Percentiles rank a stretch among this genome's conserved stretches.
Conservation (phyloP, 2,797 vertebrate genomes). For the Dallia pectoralis region DNA sequence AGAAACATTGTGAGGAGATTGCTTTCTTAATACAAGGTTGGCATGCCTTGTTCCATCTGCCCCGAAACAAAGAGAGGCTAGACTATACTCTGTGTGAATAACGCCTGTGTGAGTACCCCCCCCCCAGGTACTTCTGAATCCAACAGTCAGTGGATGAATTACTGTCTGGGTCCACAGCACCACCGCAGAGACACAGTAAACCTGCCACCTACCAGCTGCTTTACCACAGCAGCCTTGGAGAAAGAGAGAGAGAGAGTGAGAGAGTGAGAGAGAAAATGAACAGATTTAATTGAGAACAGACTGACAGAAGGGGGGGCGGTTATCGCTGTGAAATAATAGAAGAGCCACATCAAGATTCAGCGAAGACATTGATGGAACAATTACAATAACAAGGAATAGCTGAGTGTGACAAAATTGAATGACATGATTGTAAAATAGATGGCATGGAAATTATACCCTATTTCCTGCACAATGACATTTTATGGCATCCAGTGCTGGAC, state of each 20-base stretch:
- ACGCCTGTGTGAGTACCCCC: no score
- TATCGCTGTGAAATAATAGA: background rate
- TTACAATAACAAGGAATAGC: background rate
- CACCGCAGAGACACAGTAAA: slow-evolving; percentile 21
- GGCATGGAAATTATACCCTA: background rate
- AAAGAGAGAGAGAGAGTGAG: slow-evolving; percentile 4
- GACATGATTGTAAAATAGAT: slow-evolving; percentile 3
- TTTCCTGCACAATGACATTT: background rate
- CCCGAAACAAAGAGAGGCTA: slow-evolving; percentile 34
- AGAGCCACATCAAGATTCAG: background rate
- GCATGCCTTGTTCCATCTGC: slow-evolving; percentile 12
- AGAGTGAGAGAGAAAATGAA: background rate
- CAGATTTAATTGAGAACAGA: slow-evolving; percentile 1
- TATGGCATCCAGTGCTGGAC: background rate
- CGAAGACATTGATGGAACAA: background rate
- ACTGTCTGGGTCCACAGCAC: background rate
- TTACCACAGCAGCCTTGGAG: slow-evolving; percentile 10
- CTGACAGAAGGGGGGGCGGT: background rate
- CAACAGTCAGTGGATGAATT: slow-evolving; percentile 26
- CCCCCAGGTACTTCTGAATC: slow-evolving; percentile 33
- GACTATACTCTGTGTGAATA: slow-evolving; percentile 30
- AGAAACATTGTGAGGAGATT: slow-evolving; percentile 39
- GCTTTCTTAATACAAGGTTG: slow-evolving; percentile 37
- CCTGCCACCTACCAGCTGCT: slow-evolving; percentile 9
- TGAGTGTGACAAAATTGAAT: background rate